Evolutionary conservation across 2,797 vertebrate species (phyloP).

Genomic region (Acrossocheilus wenchowensis): DNA sequence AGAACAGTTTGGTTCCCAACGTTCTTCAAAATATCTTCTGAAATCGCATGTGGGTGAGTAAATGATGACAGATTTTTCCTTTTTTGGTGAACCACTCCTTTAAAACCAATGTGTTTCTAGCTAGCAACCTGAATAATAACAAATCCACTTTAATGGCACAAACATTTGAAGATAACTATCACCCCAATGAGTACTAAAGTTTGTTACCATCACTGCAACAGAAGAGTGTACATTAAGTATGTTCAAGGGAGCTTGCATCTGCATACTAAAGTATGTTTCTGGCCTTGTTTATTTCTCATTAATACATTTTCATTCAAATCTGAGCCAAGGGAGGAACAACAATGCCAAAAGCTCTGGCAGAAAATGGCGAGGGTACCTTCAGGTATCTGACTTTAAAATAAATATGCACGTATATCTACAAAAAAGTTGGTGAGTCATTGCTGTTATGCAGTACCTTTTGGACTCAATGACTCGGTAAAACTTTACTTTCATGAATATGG

Average conservation of each 20-base stretch:
- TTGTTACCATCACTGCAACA: not conserved
- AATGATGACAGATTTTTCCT: not conserved
- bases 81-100: not conserved
- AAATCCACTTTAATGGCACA: slow-evolving; percentile 16
- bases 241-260: not conserved
- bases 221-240: not conserved
- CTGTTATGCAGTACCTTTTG: not conserved
- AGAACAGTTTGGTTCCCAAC: not conserved
- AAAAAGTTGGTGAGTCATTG: not conserved
- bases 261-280: not conserved
- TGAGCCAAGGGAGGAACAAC: not conserved
- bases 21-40: not conserved
- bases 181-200: not conserved
- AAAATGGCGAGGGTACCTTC: not conserved
- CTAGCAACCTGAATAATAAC: not conserved
- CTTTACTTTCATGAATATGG: slow-evolving; percentile 2
- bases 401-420: not conserved
- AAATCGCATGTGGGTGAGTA: not conserved
- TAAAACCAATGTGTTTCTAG: not conserved
- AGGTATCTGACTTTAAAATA: not conserved
- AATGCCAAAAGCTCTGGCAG: not conserved
- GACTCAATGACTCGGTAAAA: not conserved
- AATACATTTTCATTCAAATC: not conserved
- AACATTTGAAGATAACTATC: not conserved
- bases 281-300: slow-evolving; percentile 1